Evolutionary conservation across 2,113 vertebrate species (phyloP).

Genomic region (Atherinomorus stipes): DNA sequence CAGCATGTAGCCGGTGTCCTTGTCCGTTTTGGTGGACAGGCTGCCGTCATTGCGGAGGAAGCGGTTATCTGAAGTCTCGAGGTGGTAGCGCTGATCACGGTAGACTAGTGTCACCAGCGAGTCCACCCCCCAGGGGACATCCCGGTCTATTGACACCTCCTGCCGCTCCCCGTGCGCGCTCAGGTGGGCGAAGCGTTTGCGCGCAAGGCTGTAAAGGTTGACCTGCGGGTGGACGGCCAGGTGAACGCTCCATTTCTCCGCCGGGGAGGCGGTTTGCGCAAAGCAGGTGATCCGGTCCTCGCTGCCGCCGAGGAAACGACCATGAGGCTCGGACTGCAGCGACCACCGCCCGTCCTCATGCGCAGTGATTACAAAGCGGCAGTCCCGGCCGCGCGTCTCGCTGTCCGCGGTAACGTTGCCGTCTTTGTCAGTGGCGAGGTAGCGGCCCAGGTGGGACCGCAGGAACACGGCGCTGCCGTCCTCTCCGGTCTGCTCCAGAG

Average conservation of each 20-base stretch:
- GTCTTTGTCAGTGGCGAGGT: constrained; percentile 95
- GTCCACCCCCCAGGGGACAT: constrained; percentile 96
- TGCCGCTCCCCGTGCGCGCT: constrained; percentile 73
- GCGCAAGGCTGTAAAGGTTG: constrained; percentile 91
- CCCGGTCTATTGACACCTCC: constrained; percentile 89
- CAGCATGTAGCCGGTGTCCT: constrained; percentile 90
- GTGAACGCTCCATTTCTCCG: constrained; percentile 95
- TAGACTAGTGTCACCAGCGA: constrained; percentile 94
- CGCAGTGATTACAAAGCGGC: constrained; percentile 90
- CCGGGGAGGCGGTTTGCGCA: constrained; percentile 86
- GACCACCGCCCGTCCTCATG: constrained; percentile 97
- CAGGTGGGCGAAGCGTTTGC: constrained; percentile 95
- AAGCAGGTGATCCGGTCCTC: constrained; percentile 94
- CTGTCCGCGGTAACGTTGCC: constrained; percentile 91
- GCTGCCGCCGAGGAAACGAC: constrained; percentile 92
- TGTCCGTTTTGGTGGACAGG: constrained; percentile 83
- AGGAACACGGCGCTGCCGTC: constrained; percentile 88
- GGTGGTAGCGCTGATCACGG: constrained; percentile 92
- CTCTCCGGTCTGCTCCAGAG: constrained; percentile 91
- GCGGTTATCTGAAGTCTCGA: constrained; percentile 92
- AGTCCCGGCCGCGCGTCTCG: constrained; percentile 88
- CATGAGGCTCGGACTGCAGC: constrained; percentile 92
- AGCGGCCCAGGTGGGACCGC: constrained; percentile 95
- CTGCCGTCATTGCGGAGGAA: constrained; percentile 89
- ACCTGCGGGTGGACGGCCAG: constrained; percentile 96